Base-by-base conservation (phyloP, 2,888 invertebrate species). In the Noctua pronuba region DNA sequence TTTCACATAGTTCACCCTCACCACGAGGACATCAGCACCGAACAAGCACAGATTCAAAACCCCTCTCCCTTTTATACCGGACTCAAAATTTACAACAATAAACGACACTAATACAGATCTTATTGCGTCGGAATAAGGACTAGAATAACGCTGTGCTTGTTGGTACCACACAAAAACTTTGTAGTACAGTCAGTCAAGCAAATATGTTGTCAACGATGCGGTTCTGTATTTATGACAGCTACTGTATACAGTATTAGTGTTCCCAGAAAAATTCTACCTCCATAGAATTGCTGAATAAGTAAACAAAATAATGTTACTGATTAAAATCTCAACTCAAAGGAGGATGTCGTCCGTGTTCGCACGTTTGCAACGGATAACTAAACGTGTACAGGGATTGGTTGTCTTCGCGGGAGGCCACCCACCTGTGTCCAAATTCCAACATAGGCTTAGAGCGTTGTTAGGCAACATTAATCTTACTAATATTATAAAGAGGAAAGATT, bases 21-120 rank as follows among this genome's bases (percentile, higher is more conserved):
- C 71, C 31, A 13, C n/a, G 18, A 69, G 41, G 35, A 11, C 11
- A 31, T 13, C 82, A 62, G 4, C 49, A 62, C 62, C 24, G 58
- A 55, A 84, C 75, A 82, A 82, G 62, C 62, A 58, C 31, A n/a
- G 58, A 70, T 52, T 24, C 28, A 41, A 64, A 67, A 28, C 38
- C 10, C n/a, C 60, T 35, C 44, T 52, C 24, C 38, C 24, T 65
- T 81, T 66, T 84, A 84, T 82, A 85, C 73, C 24, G 18, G 4
- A 24, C 2, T 13, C 5, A 44, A n/a, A 35, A n/a, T 46, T 52
- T 65, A 16, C 24, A 38, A 49, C n/a, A 58, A 24, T 35, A 0
- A 21, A 55, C 31, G 4, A 58, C 8, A 62, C 24, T 13, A 84
- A 60, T 52, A 10, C 73, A 62, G 11, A 8, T 16, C 28, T 77